These are phyloP conservation scores for Elmis aenea DNA, from an alignment of 2,888 invertebrate species.

Conservation along the genomic window DNA sequence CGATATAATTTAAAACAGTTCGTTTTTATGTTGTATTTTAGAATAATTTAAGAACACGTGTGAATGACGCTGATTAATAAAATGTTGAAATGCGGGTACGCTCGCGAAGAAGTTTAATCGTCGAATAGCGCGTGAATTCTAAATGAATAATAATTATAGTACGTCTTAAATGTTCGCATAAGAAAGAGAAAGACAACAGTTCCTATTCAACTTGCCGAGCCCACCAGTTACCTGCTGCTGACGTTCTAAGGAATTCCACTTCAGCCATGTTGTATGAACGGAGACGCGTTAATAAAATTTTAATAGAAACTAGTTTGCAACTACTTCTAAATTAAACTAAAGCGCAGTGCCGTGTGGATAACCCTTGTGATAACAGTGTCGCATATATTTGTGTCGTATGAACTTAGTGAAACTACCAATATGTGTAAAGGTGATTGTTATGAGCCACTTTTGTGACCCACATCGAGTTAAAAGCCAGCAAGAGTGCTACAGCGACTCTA, in stretches of 20 bases:
- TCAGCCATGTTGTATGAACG: too few species aligned
- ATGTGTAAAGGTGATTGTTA: constrained; percentile 16
- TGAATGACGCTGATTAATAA: too few species aligned
- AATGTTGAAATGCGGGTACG: too few species aligned
- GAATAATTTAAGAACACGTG: too few species aligned
- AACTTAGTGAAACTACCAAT: constrained; percentile 10
- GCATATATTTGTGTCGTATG: too few species aligned
- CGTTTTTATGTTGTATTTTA: too few species aligned
- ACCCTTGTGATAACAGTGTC: too few species aligned
- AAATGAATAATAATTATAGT: background rate
- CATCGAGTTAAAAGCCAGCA: constrained; percentile 39
- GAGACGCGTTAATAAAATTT: too few species aligned
- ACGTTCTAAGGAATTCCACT: background rate
- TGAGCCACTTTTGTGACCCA: constrained; percentile 38
- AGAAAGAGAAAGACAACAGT: background rate
- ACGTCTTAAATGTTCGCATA: background rate
- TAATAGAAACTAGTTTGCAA: too few species aligned
- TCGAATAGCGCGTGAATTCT: background rate
- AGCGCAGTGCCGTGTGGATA: too few species aligned
- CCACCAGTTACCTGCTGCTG: background rate
- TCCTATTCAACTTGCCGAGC: background rate
- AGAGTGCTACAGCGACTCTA: constrained; percentile 25
- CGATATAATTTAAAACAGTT: too few species aligned
- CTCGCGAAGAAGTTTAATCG: background rate
- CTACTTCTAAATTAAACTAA: too few species aligned